Base-by-base conservation (phyloP, 2,888 invertebrate species). In the Elaeidobius kamerunicus region DNA sequence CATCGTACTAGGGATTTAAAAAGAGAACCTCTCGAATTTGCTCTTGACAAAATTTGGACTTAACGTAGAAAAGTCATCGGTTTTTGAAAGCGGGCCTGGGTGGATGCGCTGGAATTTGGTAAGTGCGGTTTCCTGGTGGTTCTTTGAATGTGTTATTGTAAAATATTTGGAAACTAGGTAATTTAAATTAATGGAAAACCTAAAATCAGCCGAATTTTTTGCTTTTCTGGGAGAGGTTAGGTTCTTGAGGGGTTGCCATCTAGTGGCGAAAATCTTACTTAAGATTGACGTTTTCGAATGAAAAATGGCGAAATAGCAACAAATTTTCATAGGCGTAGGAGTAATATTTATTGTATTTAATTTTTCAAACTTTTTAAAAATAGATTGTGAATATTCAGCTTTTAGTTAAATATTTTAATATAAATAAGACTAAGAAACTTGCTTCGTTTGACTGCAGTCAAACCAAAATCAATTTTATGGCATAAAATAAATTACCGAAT, bases 1-100 rank as follows among this genome's bases (percentile, higher is more conserved):
- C 72, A 72, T 72, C 60, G 63, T 69, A 54, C 65, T 65, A 65
- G 62, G 62, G 53, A 50, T 43, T 50, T 50, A n/a, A 42, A 50
- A 43, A 50, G 36, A 23, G 18, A 30, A 44, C 32, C 19, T 32
- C n/a, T 35, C 7, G 15, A 14, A 16, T 11, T 23, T 4, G 20
- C 12, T 20, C 11, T 16, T 35, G 23, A 20, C 45, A 7, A 16
- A 23, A 27, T 35, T 23, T 32, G 4, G 9, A 9, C 23, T 23
- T 45, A 34, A 20, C 39, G 41, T 41, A 14, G 28, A 38, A 20
- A 34, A 41, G 52, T 41, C 46, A 46, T 52, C 11, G 40, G 34
- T 40, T 30, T 17, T 30, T n/a, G 27, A 43, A 35, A 14, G 30
- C 30, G 11, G 11, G 30, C 12, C 9, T n/a, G 12, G 30, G 30